Base-by-base conservation (phyloP, 2,888 invertebrate genomes). In the Panorpa germanica region DNA sequence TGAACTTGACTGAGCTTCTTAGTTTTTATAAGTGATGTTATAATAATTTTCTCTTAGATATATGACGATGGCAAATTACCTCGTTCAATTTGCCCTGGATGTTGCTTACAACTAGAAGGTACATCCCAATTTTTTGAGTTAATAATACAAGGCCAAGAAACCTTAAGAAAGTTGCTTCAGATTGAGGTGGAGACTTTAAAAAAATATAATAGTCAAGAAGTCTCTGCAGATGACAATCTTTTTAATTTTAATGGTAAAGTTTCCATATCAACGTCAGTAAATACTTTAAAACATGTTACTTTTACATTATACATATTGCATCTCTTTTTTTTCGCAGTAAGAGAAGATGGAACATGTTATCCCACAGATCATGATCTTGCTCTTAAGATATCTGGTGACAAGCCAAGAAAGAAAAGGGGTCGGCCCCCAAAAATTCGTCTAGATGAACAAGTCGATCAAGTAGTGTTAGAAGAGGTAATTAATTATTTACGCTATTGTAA, bases 71-170 rank as follows among this genome's bases (percentile, higher is more conserved):
- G 69, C 2, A 65, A 65, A 44, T 58, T 70, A 38, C 78, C 78
- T 3, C 61, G 67, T 30, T 70, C 70, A 12, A 71, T 81, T 40
- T 81, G 81, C 45, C 74, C 74, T 6, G 73, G 74, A 22, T 81
- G 81, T 43, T 71, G 71, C 36, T 70, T 77, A 34, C 76, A 77
- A 46, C 46, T 80, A 40, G 74, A 77, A 48, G 68, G 75, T 24
- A 73, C 76, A 13, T 67, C 70, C 32, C 67, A 72, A 42, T 81
- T 81, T 49, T 63, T 81, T 41, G 70, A 73, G 40, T 52, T 77
- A 11, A 65, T 81, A 38, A 58, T 70, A 31, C 64, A 63, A 43
- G 80, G 80, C 2, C 80, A 80, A 51, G 61, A 32, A 14, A 33
- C 33, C 15, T 25, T 45, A 9, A 43, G 49, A 6, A 47, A 54